Conservation (phyloP, 2,888 invertebrate species). For the Meandrusa payeni region DNA sequence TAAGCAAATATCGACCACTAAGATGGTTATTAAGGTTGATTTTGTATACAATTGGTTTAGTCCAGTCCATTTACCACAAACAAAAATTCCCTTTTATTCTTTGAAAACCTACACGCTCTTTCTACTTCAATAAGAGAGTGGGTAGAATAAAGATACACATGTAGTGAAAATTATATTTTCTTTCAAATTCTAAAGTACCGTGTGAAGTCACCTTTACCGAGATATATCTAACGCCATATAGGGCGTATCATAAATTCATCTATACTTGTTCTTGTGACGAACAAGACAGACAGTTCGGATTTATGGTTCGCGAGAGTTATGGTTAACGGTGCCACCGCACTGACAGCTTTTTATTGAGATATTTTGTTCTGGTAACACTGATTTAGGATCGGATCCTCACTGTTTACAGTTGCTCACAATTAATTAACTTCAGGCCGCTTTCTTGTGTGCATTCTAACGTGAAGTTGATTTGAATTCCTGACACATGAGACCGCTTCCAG, state of each 20-base stretch:
- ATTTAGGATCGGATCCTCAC: slow-evolving; percentile 20
- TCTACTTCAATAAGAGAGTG: no score
- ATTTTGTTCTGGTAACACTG: slow-evolving; percentile 34
- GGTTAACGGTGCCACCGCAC: slow-evolving; percentile 45
- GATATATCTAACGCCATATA: slow-evolving; percentile 44
- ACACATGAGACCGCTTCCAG: neutral
- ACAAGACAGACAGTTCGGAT: slow-evolving; percentile 42
- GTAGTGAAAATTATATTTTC: no score
- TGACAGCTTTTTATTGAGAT: slow-evolving; percentile 54
- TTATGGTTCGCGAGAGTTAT: slow-evolving; percentile 47
- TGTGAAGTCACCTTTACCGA: slow-evolving; percentile 32
- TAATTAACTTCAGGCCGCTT: slow-evolving; percentile 19
- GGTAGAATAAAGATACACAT: no score
- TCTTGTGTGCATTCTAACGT: slow-evolving; percentile 21
- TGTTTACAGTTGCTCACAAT: slow-evolving; percentile 26
- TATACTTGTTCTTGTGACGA: slow-evolving; percentile 54
- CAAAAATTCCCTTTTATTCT: no score
- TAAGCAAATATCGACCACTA: no score
- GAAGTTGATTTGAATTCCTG: slow-evolving; percentile 9
- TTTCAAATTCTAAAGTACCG: slow-evolving; percentile 7
- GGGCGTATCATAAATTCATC: slow-evolving; percentile 57
- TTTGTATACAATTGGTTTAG: no score
- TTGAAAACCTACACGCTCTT: no score
- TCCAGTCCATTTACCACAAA: no score
- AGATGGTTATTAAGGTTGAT: no score